Base-by-base conservation (phyloP, 64 coral and sea anemone genomes). In the Platygyra sinensis region DNA sequence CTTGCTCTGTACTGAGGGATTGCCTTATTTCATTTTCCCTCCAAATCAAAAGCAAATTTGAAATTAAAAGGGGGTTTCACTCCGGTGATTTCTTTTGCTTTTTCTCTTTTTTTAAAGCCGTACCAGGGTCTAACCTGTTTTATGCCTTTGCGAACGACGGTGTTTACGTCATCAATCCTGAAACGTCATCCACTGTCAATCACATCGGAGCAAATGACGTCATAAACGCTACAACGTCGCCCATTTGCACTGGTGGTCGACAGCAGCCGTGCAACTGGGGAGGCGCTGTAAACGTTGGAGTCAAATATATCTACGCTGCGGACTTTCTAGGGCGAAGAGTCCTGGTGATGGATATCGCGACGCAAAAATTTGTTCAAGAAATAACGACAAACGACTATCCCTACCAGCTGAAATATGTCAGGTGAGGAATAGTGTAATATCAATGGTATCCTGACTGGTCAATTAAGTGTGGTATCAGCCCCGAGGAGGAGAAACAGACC, bases 151-250 rank as follows among this genome's bases (percentile, higher is more conserved):
- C 86, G 25, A 77, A 61, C 30, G 92, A 94, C 7, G 92, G 92
- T 20, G 85, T 94, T 30, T 52, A 89, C 72, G 87, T 94, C 62
- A 94, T 94, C 59, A 71, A 94, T 80, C 92, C 92, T 12, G 63
- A 74, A 29, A 89, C 78, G 0, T 69, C 72, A 33, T 86, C 87
- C 7, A 20, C 89, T 67, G 80, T 89, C 22, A 83, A 73, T 30
- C 92, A 78, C 55, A 89, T 94, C 28, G 59, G 38, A 85, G 92
- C 78, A 50, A 62, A 83, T 64, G 87, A 94, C 80, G 87, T 89
- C 67, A 89, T 94, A 61, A 83, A 89, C 32, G 73, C 62, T 55
- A 84, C 79, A 5, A 6, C 39, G 19, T 76, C 87, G 46, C 15
- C 79, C 16, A 89, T 89, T 19, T 94, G 92, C 62, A 93, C 91